These are phyloP conservation scores for Coendou prehensilis DNA, from an alignment of 2,797 vertebrate species.

Conservation along the genomic window DNA sequence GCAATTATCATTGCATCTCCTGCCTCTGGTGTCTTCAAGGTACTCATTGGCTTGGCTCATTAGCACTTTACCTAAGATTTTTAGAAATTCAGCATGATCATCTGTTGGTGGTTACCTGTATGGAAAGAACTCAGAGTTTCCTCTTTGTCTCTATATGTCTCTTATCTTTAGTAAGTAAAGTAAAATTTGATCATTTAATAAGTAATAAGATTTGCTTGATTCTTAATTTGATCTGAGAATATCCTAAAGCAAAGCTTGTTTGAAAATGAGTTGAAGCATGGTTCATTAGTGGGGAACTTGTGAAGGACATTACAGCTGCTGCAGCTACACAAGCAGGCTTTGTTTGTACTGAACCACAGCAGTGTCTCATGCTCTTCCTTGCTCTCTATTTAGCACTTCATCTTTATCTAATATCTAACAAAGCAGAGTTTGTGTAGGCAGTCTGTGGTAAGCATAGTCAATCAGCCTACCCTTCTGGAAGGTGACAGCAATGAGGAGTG, in stretches of 20 bases:
- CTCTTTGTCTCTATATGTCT: neutral
- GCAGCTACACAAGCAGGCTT: neutral
- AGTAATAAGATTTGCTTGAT: conserved; percentile 17
- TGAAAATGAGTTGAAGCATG: conserved; percentile 66
- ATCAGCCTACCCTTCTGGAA: conserved; percentile 46
- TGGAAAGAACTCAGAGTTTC: conserved; percentile 2
- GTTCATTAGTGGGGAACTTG: conserved; percentile 22
- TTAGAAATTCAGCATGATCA: conserved; percentile 10
- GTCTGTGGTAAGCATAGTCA: neutral
- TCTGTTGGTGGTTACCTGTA: neutral
- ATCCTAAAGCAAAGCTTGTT: conserved; percentile 19
- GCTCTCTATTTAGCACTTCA: conserved; percentile 72
- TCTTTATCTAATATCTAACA: conserved; percentile 70
- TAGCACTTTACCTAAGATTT: neutral
- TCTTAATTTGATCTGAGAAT: conserved; percentile 26
- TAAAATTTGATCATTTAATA: neutral
- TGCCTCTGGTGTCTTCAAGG: neutral
- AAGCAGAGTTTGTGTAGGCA: conserved; percentile 63
- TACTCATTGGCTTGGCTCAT: neutral
- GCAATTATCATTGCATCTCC: neutral
- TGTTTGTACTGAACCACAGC: conserved; percentile 35
- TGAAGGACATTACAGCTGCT: neutral
- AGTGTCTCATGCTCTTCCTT: conserved; percentile 40
- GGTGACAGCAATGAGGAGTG: neutral
- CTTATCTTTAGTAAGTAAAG: conserved; percentile 42